Evolutionary conservation across 2,113 vertebrate species (phyloP).

Genomic region (Tragelaphus scriptus): DNA sequence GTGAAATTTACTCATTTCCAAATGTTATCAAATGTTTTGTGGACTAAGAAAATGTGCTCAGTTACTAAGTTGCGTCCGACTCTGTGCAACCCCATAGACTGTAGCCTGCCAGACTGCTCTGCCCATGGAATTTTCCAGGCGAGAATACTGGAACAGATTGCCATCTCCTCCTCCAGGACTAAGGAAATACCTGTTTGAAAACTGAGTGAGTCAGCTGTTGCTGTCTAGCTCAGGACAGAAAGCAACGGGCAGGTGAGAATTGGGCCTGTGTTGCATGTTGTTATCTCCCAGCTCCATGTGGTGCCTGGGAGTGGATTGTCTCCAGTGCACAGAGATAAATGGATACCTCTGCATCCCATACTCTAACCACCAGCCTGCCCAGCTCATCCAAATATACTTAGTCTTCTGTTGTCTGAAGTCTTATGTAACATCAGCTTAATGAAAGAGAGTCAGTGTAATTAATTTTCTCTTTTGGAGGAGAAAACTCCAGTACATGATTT

Average conservation of each 20-base stretch:
- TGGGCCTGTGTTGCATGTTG: accelerated
- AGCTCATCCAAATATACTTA: background rate
- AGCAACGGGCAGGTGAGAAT: accelerated
- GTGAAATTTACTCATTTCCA: background rate
- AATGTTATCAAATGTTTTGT: background rate
- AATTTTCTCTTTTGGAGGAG: background rate
- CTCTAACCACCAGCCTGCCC: background rate
- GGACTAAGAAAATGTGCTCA: background rate
- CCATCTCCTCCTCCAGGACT: background rate
- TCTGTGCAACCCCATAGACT: background rate
- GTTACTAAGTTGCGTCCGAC: background rate
- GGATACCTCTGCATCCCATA: accelerated
- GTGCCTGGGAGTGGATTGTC: background rate
- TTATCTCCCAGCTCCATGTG: background rate
- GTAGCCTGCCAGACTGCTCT: background rate
- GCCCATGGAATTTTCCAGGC: background rate
- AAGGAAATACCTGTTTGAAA: background rate
- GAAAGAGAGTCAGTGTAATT: background rate
- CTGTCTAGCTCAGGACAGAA: background rate
- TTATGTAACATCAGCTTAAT: background rate
- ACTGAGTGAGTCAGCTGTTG: background rate
- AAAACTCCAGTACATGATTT: background rate
- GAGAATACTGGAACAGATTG: background rate
- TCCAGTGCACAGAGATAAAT: accelerated
- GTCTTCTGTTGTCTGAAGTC: background rate